Percentiles rank a stretch among this genome's conserved stretches.
Evolutionary conservation across 2,797 vertebrate species (phyloP).

Genomic region (Cyclopterus lumpus): DNA sequence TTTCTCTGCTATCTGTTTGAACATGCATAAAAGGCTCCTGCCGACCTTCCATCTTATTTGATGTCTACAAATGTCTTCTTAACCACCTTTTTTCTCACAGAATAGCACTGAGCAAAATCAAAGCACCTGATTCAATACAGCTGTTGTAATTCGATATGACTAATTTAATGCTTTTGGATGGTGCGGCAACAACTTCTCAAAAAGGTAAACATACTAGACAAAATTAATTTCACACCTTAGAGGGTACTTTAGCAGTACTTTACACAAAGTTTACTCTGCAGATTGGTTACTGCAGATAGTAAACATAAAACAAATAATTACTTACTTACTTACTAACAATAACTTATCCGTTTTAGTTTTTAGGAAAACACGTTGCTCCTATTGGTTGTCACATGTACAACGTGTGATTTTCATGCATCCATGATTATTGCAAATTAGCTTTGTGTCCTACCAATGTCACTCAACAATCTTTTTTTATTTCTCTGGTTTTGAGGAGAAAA

Average conservation of each 20-base stretch:
- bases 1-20: conserved; percentile 73
- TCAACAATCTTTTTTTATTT: conserved; percentile 66
- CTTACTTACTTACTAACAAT: background rate
- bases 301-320: background rate
- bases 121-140: conserved; percentile 66
- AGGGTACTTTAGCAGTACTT: conserved; percentile 36
- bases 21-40: conserved; percentile 72
- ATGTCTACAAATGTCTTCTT: conserved; percentile 67
- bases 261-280: background rate
- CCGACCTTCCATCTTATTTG: conserved; percentile 72
- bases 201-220: conserved; percentile 56
- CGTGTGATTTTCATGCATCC: conserved; percentile 17
- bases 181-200: conserved; percentile 43
- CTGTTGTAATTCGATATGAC: conserved; percentile 64
- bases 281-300: conserved; percentile 14
- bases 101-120: conserved; percentile 64
- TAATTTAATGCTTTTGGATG: conserved; percentile 52
- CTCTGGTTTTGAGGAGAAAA: conserved; percentile 81
- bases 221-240: conserved; percentile 51
- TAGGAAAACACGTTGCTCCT: background rate
- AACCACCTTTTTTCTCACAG: conserved; percentile 65
- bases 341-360: background rate
- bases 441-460: conserved; percentile 69
- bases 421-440: conserved; percentile 63
- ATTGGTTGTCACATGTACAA: background rate